phyloP scores from a whole-genome alignment of 2,888 invertebrate genomes.

The Pogonocherus hispidulus region DNA sequence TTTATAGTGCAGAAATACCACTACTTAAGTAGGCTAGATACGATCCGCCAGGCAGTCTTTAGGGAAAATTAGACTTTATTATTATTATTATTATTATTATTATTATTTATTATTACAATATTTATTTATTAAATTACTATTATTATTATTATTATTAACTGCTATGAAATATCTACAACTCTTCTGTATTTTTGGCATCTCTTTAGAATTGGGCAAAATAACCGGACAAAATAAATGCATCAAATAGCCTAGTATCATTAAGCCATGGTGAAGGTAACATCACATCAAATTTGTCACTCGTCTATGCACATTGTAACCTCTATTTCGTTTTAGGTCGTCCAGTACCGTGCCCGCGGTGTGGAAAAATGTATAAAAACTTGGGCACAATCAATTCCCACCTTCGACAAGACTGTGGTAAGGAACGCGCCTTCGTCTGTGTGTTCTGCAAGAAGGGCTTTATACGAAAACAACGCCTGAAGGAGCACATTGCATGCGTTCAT shows the following conservation, averaged over 20 bases:
- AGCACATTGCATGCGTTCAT: slow-evolving; percentile 31
- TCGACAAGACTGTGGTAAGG: slow-evolving; percentile 51
- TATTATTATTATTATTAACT: no score
- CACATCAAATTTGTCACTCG: neutral
- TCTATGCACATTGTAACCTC: neutral
- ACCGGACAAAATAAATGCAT: neutral
- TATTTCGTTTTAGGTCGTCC: slow-evolving; percentile 12
- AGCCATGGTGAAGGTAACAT: neutral
- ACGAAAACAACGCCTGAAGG: slow-evolving; percentile 39
- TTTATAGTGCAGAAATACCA: no score
- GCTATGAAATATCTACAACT: no score
- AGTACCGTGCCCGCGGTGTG: slow-evolving; percentile 43
- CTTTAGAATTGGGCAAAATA: slow-evolving; percentile 25
- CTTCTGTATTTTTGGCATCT: no score
- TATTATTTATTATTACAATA: no score
- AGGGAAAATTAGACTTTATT: no score
- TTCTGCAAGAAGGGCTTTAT: slow-evolving; percentile 41
- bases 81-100: no score
- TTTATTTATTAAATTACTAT: no score
- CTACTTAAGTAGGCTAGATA: no score
- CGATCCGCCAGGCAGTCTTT: no score
- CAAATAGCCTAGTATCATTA: neutral
- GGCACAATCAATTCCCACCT: slow-evolving; percentile 46
- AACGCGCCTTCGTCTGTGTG: slow-evolving; percentile 35
- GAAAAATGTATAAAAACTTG: slow-evolving; percentile 49